A percentile compares a stretch with the other conserved stretches of the same genome.
These are phyloP conservation scores for Siphamia tubifer DNA, from an alignment of 2,113 vertebrate genomes.

Conservation along the genomic window DNA sequence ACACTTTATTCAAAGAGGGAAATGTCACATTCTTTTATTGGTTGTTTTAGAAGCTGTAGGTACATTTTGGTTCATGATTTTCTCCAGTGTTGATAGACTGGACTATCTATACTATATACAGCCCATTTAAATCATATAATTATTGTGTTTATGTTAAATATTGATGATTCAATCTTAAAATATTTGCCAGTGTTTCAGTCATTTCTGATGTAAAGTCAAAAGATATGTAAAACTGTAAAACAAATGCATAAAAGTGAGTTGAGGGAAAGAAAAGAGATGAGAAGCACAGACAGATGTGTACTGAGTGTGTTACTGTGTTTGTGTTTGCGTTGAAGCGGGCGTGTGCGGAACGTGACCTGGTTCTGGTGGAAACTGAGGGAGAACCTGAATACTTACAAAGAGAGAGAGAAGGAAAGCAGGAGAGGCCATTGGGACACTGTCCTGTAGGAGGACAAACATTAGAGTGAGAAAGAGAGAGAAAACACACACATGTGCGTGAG, in stretches of 20 bases:
- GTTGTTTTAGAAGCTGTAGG: no score
- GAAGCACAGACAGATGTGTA: conserved; percentile 1
- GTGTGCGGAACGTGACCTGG: conserved; percentile 43
- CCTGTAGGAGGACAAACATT: conserved; percentile 99
- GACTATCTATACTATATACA: no score
- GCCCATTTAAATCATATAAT: no score
- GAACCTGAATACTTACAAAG: conserved; percentile 98
- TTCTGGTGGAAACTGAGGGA: conserved; percentile 63
- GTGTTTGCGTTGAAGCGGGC: conserved; percentile 24
- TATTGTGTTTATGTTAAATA: no score
- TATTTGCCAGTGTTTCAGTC: no score
- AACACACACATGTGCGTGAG: conserved; percentile 57
- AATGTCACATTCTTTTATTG: no score
- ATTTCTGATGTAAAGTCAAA: background rate
- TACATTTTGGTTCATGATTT: background rate
- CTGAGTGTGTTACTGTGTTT: background rate
- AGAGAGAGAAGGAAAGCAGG: conserved; percentile 99
- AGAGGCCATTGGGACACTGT: conserved; percentile 99
- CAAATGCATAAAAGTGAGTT: background rate
- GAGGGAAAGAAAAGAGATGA: conserved; percentile 22
- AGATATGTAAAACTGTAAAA: background rate
- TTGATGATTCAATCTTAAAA: no score
- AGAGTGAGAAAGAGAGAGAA: conserved; percentile 79
- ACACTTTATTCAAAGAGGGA: no score
- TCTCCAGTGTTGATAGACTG: no score